Base-by-base conservation (phyloP, 2,797 vertebrate species). In the Anabacerthia variegaticeps region DNA sequence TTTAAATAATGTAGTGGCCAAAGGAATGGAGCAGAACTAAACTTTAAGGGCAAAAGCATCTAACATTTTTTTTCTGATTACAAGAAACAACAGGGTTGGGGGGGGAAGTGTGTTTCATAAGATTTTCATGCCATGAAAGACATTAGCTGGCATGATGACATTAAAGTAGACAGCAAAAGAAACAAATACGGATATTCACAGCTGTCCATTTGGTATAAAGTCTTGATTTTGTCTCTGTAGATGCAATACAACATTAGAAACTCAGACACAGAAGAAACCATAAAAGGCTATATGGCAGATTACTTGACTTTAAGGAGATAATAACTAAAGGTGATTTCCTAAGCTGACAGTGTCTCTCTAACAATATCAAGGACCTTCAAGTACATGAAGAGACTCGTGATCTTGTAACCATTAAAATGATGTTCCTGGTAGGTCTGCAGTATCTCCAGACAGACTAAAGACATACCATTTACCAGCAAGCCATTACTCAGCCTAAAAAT, bases 1-100 rank as follows among this genome's bases (percentile, higher is more conserved):
- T 14, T 79, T 43, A 52, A 12, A 41, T 39, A 75, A 65, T 0
- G 2, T 43, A 59, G 21, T n/a, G 28, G 11, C 21, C 51, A 88
- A 65, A 85, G n/a, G 52, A 95, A 74, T 2, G 2, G 10, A 85
- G 12, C 12, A 56, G 69, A 85, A 2, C 2, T 76, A 28, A 17
- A 41, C 43, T 74, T 71, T 61, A 74, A 83, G 30, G 24, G 24
- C 10, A 30, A 20, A 68, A 75, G 5, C 41, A 89, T 4, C 32
- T 78, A 72, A 52, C 1, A 2, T 62, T 52, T 84, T 81, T 88
- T 66, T 48, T 22, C 13, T 59, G 28, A 16, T 56, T 72, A 56
- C 2, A 48, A 67, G 24, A 43, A 85, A 66, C 7, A 65, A 44
- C 0, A 3, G 5, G 7, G 16, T 0, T 2, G 3, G 9, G 12